These are phyloP conservation scores for Himalopsyche anomala DNA, from an alignment of 2,888 invertebrate species.

Conservation along the genomic window DNA sequence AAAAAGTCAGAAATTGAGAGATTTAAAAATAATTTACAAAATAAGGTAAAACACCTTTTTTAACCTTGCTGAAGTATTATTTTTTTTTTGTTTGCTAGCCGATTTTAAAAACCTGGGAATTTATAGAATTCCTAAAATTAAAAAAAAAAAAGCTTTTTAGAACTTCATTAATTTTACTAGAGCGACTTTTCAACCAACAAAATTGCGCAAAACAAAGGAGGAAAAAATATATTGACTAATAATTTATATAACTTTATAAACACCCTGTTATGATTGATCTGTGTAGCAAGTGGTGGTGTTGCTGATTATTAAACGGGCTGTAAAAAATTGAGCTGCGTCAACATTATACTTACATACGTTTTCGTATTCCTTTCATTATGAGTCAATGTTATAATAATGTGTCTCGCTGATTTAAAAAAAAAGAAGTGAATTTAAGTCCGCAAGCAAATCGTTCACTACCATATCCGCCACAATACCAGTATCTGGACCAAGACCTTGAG, in stretches of 20 bases:
- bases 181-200: background rate
- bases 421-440: slow-evolving; percentile 24
- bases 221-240: background rate
- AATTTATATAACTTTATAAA: background rate
- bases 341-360: background rate
- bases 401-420: slow-evolving; percentile 23
- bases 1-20: no score
- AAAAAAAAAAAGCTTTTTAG: no score
- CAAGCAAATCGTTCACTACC: slow-evolving; percentile 40
- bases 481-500: slow-evolving; percentile 53
- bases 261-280: slow-evolving; percentile 13
- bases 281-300: slow-evolving; percentile 25
- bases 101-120: no score
- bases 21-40: no score
- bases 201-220: background rate
- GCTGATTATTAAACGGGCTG: background rate
- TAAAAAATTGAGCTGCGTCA: background rate
- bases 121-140: no score
- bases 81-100: no score
- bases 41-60: no score
- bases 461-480: slow-evolving; percentile 51
- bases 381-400: slow-evolving; percentile 36
- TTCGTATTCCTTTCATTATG: slow-evolving; percentile 38
- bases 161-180: no score
- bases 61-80: no score